phyloP scores from a whole-genome alignment of 1,140 invertebrate genomes.

The Trigoniulus corallinus region DNA sequence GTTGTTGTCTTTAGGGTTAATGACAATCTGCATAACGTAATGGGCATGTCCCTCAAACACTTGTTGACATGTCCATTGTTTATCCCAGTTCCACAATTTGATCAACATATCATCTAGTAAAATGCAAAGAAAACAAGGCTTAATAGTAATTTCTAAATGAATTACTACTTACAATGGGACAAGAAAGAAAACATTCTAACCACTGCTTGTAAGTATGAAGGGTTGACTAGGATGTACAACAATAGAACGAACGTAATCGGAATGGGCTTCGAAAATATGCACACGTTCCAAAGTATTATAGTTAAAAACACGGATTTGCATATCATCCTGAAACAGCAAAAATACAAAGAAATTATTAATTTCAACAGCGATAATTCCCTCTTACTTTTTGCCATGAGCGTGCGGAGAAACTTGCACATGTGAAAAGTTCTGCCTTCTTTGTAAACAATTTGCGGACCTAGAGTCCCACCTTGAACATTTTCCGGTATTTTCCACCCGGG shows the following conservation, averaged over 20 bases:
- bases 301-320: slow-evolving; percentile 81
- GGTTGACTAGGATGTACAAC: slow-evolving; percentile 95
- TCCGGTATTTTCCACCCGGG: no score
- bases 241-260: slow-evolving; percentile 93
- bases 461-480: no score
- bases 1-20: slow-evolving; percentile 99
- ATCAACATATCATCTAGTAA: slow-evolving; percentile 92
- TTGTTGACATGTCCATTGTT: slow-evolving; percentile 91
- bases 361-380: no score
- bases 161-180: neutral
- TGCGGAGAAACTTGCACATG: no score
- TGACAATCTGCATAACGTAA: slow-evolving; percentile 99
- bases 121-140: neutral
- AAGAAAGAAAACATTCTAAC: slow-evolving; percentile 33
- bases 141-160: neutral
- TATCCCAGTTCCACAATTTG: slow-evolving; percentile 99
- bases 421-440: no score
- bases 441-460: no score
- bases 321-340: slow-evolving; percentile 43
- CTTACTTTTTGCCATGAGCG: no score
- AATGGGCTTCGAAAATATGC: slow-evolving; percentile 94
- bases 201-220: slow-evolving; percentile 89
- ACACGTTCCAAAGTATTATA: slow-evolving; percentile 96
- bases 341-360: slow-evolving; percentile 9
- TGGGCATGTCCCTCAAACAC: slow-evolving; percentile 97